A percentile compares a stretch with the other conserved stretches of the same genome.
These are phyloP conservation scores for Rhodophaea formosa DNA, from an alignment of 2,888 invertebrate species.

Conservation along the genomic window DNA sequence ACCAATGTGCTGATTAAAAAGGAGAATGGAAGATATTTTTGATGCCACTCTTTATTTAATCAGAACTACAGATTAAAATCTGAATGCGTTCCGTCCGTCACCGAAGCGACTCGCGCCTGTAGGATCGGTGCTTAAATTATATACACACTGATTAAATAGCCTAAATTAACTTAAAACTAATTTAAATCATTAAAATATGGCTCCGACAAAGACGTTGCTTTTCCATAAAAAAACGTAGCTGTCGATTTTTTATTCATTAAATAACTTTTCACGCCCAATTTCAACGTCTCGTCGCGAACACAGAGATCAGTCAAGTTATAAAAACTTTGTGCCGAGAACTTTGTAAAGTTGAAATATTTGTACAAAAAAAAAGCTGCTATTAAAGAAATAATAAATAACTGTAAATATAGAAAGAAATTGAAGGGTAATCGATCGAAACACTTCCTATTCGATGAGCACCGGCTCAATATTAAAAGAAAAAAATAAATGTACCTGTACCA, in stretches of 20 bases:
- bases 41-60: neutral
- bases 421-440: neutral
- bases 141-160: constrained; percentile 27
- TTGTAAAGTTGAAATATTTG: neutral
- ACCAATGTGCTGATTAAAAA: neutral
- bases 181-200: constrained; percentile 39
- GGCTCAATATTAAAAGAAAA: neutral
- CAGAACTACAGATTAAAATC: constrained; percentile 30
- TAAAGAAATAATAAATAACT: neutral
- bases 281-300: constrained; percentile 16
- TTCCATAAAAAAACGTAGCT: neutral
- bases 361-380: neutral
- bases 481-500: neutral
- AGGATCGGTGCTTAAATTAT: constrained; percentile 28
- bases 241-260: neutral
- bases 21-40: neutral
- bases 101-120: constrained; percentile 22
- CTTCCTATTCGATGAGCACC: neutral
- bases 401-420: too few relatives aligned
- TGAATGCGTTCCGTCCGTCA: constrained; percentile 40
- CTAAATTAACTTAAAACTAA: constrained; percentile 36
- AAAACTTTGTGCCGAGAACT: constrained; percentile 20
- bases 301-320: constrained; percentile 16
- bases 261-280: constrained; percentile 6
- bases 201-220: constrained; percentile 29